Evolutionary conservation across 1,140 invertebrate genomes (phyloP).

Genomic region (Cyclina sinensis): DNA sequence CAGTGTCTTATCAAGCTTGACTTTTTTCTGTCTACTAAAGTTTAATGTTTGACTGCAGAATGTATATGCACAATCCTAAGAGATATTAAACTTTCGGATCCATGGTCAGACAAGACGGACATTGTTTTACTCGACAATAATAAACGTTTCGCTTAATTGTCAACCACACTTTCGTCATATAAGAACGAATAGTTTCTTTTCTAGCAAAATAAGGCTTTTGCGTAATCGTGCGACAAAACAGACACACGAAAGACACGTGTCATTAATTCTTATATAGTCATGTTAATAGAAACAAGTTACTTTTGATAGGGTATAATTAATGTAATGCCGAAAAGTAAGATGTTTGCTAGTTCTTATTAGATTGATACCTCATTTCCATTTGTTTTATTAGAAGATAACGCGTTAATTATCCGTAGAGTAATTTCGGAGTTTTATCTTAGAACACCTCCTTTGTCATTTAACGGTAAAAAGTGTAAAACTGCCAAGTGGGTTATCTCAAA

Average conservation of each 20-base stretch:
- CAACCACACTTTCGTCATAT: no score
- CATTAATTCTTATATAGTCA: constrained; percentile 33
- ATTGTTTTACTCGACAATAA: no score
- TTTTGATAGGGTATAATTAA: constrained; percentile 12
- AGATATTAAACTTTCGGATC: no score
- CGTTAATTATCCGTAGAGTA: neutral
- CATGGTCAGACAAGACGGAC: no score
- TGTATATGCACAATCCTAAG: no score
- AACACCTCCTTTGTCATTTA: neutral
- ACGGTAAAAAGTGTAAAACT: neutral
- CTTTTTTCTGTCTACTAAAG: no score
- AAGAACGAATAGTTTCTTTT: no score
- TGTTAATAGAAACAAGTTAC: constrained; percentile 35
- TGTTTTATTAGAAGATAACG: constrained; percentile 6
- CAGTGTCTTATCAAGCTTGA: no score
- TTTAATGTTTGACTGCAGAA: no score
- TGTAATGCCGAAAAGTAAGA: constrained; percentile 15
- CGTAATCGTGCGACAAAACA: constrained; percentile 10
- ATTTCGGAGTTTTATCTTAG: constrained; percentile 5
- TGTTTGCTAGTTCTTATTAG: neutral
- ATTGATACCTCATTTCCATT: neutral
- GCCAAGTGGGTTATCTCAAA: neutral
- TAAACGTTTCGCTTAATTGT: no score
- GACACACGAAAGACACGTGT: constrained; percentile 17
- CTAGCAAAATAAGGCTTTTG: no score